phyloP scores from a whole-genome alignment of 53 echinoderm and acorn worm species.

The Hippasteria phrygiana region DNA sequence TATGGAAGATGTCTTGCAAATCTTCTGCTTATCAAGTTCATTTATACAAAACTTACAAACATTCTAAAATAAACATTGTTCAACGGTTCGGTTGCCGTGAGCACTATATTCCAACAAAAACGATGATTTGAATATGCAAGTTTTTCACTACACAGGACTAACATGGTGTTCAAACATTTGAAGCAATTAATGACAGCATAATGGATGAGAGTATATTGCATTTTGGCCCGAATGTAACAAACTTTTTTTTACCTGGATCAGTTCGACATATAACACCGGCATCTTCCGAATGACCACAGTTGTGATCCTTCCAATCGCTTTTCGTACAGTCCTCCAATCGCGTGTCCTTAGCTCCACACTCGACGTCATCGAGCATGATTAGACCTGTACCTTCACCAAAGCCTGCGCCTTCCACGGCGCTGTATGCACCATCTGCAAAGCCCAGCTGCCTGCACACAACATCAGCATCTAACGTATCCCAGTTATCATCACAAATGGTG shows the following conservation, averaged over 20 bases:
- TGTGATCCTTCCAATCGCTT: slow-evolving; percentile 18
- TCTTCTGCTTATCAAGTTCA: too few species aligned
- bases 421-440: slow-evolving; percentile 18
- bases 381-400: slow-evolving; percentile 70
- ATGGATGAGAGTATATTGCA: too few species aligned
- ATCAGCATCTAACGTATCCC: slow-evolving; percentile 37
- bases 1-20: too few species aligned
- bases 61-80: too few species aligned
- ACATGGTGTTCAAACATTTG: too few species aligned
- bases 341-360: slow-evolving; percentile 47
- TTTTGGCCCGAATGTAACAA: background rate
- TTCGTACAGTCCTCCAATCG: slow-evolving; percentile 45
- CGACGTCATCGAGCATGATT: slow-evolving; percentile 61
- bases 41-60: too few species aligned
- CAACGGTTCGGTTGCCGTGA: too few species aligned
- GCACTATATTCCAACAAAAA: too few species aligned
- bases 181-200: too few species aligned
- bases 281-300: slow-evolving; percentile 67
- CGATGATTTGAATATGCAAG: too few species aligned
- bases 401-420: background rate
- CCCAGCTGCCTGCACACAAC: slow-evolving; percentile 80
- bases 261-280: slow-evolving; percentile 53
- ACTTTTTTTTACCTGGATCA: slow-evolving; percentile 29
- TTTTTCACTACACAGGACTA: too few species aligned
- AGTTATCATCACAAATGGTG: slow-evolving; percentile 66